Conservation (phyloP, 1,140 invertebrate species). For the Brachionus paranguensis region DNA sequence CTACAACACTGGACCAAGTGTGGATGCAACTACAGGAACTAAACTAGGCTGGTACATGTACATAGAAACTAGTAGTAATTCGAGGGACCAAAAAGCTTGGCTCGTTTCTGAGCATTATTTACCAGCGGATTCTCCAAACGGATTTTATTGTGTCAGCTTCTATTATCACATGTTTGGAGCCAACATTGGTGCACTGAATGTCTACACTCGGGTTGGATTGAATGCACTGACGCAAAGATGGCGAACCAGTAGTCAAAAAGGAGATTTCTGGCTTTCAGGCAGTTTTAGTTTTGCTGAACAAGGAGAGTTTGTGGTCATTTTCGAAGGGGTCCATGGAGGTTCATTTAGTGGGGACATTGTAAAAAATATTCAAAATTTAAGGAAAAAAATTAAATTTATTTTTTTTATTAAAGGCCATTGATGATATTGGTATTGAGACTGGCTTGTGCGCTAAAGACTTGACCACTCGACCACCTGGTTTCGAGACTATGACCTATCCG, state of each 20-base stretch:
- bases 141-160: constrained; percentile 25
- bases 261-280: constrained; percentile 11
- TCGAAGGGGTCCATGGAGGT: constrained; percentile 22
- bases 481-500: neutral
- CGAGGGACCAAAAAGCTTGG: constrained; percentile 48
- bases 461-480: neutral
- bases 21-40: constrained; percentile 60
- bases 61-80: constrained; percentile 45
- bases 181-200: neutral
- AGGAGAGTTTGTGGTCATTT: constrained; percentile 18
- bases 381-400: neutral
- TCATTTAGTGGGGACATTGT: constrained; percentile 25
- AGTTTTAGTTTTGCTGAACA: constrained; percentile 18
- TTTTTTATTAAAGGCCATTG: constrained; percentile 9
- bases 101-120: constrained; percentile 48
- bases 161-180: constrained; percentile 35
- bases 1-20: constrained; percentile 53
- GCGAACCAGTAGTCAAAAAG: constrained; percentile 5
- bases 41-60: constrained; percentile 52
- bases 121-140: constrained; percentile 21
- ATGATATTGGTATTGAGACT: neutral
- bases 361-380: neutral
- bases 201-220: neutral
- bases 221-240: neutral
- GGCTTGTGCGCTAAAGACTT: constrained; percentile 4